Evolutionary conservation across 2,113 vertebrate genomes (phyloP).

Genomic region (Psettodes erumei): DNA sequence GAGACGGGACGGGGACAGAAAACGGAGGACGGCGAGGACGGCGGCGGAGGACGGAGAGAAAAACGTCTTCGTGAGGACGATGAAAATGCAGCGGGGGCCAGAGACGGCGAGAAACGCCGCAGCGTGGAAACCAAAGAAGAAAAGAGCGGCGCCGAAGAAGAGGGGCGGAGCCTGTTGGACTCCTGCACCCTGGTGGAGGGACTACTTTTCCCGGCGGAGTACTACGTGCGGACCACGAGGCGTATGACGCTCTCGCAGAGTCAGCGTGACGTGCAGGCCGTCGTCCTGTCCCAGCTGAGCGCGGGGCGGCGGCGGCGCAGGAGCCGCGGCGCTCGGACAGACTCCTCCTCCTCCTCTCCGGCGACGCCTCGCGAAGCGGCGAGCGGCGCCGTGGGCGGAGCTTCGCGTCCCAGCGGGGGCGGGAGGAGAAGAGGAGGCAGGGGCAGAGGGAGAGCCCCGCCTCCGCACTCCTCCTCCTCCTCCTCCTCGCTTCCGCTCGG

Average conservation of each 20-base stretch:
- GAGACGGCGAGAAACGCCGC: background rate
- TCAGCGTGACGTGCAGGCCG: slow-evolving; percentile 68
- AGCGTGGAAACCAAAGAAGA: slow-evolving; percentile 14
- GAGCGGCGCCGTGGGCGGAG: too few species aligned
- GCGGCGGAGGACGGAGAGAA: background rate
- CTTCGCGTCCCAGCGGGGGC: slow-evolving; percentile 38
- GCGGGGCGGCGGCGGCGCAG: slow-evolving; percentile 33
- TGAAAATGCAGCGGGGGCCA: background rate
- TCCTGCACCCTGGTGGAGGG: slow-evolving; percentile 75
- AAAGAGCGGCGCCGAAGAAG: background rate
- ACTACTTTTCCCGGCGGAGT: slow-evolving; percentile 74
- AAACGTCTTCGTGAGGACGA: background rate
- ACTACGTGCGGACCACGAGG: slow-evolving; percentile 77
- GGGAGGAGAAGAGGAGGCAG: slow-evolving; percentile 40
- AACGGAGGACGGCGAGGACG: background rate
- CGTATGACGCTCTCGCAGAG: slow-evolving; percentile 69
- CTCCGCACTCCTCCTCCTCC: background rate
- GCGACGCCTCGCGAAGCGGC: too few species aligned
- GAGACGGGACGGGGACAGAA: background rate
- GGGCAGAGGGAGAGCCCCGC: slow-evolving; percentile 34
- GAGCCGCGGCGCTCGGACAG: slow-evolving; percentile 27
- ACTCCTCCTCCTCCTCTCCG: slow-evolving; percentile 25
- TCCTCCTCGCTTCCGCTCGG: background rate
- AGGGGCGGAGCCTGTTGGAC: slow-evolving; percentile 37
- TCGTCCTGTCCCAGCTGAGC: slow-evolving; percentile 63